Percentiles rank a stretch among this genome's conserved stretches.
Evolutionary conservation across 2,888 invertebrate species (phyloP).

Genomic region (Periphyllus acericola): DNA sequence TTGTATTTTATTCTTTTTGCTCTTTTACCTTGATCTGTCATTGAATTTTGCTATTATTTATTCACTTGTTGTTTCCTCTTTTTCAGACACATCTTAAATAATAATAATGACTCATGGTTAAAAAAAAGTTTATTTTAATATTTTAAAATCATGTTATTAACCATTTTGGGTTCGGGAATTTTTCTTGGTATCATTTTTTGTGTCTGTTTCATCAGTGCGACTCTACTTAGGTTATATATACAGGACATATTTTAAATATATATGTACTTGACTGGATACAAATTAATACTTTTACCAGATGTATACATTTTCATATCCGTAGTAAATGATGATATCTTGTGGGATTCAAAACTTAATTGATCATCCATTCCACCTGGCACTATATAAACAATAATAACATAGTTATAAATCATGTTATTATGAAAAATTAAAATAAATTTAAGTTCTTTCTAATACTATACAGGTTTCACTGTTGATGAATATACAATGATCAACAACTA

Average conservation of each 20-base stretch:
- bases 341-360: constrained; percentile 51
- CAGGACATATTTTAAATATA: constrained; percentile 47
- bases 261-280: constrained; percentile 48
- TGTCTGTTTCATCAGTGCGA: constrained; percentile 41
- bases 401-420: background rate
- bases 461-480: too few species aligned
- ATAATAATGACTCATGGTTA: background rate
- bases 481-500: too few species aligned
- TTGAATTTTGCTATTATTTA: constrained; percentile 58
- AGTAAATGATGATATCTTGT: constrained; percentile 37
- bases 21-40: constrained; percentile 51
- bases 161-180: constrained; percentile 41
- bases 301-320: constrained; percentile 48
- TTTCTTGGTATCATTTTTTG: constrained; percentile 27
- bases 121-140: background rate
- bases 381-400: background rate
- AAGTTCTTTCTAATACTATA: too few species aligned
- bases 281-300: constrained; percentile 41
- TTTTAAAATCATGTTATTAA: background rate
- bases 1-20: constrained; percentile 57
- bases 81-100: constrained; percentile 40
- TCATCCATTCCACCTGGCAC: constrained; percentile 57
- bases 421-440: too few species aligned
- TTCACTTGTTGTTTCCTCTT: constrained; percentile 51
- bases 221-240: constrained; percentile 51